These are phyloP conservation scores for Crotophaga sulcirostris DNA, from an alignment of 2,113 vertebrate species.

Conservation along the genomic window DNA sequence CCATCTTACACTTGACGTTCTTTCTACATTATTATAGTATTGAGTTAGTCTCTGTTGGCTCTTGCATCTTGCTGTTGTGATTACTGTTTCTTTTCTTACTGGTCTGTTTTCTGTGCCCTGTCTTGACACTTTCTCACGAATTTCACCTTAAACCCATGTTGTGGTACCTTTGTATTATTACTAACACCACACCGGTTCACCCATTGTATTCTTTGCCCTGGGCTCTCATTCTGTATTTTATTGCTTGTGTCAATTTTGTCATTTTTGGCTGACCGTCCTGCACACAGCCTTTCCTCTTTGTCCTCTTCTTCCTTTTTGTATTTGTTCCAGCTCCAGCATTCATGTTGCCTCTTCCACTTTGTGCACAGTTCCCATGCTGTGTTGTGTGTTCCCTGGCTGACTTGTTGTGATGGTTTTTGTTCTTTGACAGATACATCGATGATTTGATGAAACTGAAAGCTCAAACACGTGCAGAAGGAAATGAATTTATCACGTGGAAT, in stretches of 20 bases:
- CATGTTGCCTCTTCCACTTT: not conserved
- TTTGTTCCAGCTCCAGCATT: not conserved
- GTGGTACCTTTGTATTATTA: not conserved
- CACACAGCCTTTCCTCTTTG: not conserved
- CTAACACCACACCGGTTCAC: accelerated
- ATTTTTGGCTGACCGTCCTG: not conserved
- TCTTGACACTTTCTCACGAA: not conserved
- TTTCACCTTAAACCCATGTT: not conserved
- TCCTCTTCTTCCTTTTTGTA: not conserved
- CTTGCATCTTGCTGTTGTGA: not conserved
- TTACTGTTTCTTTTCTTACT: not conserved
- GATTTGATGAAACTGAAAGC: conserved; percentile 90
- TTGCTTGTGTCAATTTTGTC: not conserved
- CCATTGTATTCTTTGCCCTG: not conserved
- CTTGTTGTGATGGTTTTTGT: not conserved
- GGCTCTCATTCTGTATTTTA: not conserved
- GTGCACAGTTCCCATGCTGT: not conserved
- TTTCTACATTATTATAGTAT: not conserved
- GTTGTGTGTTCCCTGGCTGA: not conserved
- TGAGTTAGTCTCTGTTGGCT: not conserved
- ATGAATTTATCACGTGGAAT: conserved; percentile 92
- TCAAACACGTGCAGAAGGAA: conserved; percentile 76
- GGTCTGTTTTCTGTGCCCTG: not conserved
- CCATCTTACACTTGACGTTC: not conserved
- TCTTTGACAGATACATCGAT: conserved; percentile 86